Conservation (phyloP, 2,888 invertebrate species). For the Eilema sororculum region DNA sequence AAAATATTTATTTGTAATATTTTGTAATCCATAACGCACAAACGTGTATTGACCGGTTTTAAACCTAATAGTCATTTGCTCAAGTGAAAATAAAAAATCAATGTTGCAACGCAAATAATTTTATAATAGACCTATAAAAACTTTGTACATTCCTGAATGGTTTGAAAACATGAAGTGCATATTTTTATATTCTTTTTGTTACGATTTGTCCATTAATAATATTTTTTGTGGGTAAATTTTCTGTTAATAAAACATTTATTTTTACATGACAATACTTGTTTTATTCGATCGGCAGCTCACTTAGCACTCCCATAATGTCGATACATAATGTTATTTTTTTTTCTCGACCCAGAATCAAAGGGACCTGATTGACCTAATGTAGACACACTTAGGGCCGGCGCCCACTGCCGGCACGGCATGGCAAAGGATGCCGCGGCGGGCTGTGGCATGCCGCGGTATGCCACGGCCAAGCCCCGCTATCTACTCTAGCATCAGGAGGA, state of each 20-base stretch:
- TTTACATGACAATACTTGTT: constrained; percentile 43
- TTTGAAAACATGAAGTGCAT: constrained; percentile 18
- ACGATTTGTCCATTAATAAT: constrained; percentile 32
- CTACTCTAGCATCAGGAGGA: too few species aligned
- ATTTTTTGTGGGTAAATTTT: constrained; percentile 43
- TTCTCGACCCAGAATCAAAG: too few species aligned
- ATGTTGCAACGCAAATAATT: background rate
- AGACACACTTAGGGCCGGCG: too few species aligned
- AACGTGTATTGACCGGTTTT: constrained; percentile 3
- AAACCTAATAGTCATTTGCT: constrained; percentile 10
- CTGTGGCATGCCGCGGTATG: too few species aligned
- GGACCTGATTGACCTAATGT: too few species aligned
- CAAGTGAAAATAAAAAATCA: constrained; percentile 7
- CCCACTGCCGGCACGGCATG: too few species aligned
- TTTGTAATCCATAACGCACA: constrained; percentile 27
- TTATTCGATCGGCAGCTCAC: constrained; percentile 18
- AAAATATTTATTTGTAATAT: constrained; percentile 22
- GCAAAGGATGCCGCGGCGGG: too few species aligned
- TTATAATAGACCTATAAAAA: background rate
- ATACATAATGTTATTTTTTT: too few species aligned
- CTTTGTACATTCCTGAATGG: constrained; percentile 24
- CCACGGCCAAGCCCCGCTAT: too few species aligned
- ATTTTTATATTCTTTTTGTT: constrained; percentile 28
- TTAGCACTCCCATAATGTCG: background rate
- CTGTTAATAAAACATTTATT: constrained; percentile 54